Base-by-base conservation (phyloP, 2,113 vertebrate genomes). In the Balaenoptera acutorostrata region DNA sequence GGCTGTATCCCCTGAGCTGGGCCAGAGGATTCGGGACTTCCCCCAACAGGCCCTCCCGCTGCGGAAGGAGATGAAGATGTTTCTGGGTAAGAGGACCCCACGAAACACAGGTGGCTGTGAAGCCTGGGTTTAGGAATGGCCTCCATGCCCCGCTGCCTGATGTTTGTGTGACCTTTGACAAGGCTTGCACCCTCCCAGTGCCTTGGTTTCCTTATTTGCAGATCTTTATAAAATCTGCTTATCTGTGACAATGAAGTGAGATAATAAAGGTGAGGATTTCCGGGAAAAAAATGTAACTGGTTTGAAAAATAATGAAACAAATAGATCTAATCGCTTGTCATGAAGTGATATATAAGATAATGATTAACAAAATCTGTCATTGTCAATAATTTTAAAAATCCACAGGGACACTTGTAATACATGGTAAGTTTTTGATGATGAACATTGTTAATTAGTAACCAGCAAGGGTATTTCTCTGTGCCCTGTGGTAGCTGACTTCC, bases 21-120 rank as follows among this genome's bases (percentile, higher is more conserved):
- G 98, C n/a, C 97, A 97, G 92, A 97, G 90, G 61, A 98, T 98
- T 63, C 97, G 97, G 36, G 92, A 97, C 80, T 95, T 98, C 46
- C 55, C 98, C 13, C 90, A 95, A 55, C 95, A 90, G 81, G 71
- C 87, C 13, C n/a, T 95, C 36, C 97, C 90, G 0, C 90, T 98
- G 75, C 96, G 90, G 41, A 97, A 64, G 81, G 96, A 97, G 93
- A 59, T 97, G 84, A 96, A 97, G 92, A 46, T 2, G 11, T 98
- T 97, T 85, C 93, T 98, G 66, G 98, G 98, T 98, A 96, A 97
- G 97, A 72, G 74, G 52, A 57, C 27, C 44, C 4, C 21, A 13
- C 11, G 7, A 21, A 20, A 27, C 66, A 0, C 18, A 36, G 59
- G 52, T 14, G 44, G 9, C 25, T 12, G 0, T 44, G 44, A 12